phyloP scores from a whole-genome alignment of 2,888 invertebrate genomes.

The Drosophila conformis region DNA sequence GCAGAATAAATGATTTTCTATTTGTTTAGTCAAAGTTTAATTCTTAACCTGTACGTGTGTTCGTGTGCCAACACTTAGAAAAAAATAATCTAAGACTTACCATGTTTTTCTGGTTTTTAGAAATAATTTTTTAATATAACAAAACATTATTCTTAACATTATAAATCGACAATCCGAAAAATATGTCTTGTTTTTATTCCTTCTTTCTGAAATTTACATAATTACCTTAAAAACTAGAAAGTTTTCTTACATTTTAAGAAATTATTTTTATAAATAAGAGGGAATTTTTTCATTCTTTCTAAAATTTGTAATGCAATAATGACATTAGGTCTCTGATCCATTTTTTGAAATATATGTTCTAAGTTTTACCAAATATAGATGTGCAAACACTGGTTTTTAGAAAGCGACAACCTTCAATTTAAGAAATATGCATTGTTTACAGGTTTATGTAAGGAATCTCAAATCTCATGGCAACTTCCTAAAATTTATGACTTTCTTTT shows the following conservation, averaged over 20 bases:
- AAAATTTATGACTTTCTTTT: background rate
- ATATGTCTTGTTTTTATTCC: background rate
- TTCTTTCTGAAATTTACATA: background rate
- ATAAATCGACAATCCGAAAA: background rate
- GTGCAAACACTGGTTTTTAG: background rate
- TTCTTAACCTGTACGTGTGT: constrained; percentile 35
- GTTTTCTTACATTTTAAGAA: background rate
- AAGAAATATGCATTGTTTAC: background rate
- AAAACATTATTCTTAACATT: background rate
- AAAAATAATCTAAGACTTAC: background rate
- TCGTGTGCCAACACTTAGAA: constrained; percentile 9
- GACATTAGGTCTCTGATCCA: no score
- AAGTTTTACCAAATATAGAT: background rate
- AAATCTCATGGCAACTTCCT: no score
- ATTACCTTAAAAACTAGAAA: background rate
- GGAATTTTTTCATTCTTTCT: no score
- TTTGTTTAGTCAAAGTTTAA: constrained; percentile 78
- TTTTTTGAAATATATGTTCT: background rate
- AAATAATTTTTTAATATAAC: background rate
- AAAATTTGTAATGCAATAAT: no score
- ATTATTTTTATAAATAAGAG: no score
- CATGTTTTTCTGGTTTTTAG: background rate
- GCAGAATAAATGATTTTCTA: constrained; percentile 80
- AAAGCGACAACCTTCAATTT: background rate
- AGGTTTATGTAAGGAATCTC: background rate